Evolutionary conservation across 2,797 vertebrate genomes (phyloP).

Genomic region (Squalus acanthias): DNA sequence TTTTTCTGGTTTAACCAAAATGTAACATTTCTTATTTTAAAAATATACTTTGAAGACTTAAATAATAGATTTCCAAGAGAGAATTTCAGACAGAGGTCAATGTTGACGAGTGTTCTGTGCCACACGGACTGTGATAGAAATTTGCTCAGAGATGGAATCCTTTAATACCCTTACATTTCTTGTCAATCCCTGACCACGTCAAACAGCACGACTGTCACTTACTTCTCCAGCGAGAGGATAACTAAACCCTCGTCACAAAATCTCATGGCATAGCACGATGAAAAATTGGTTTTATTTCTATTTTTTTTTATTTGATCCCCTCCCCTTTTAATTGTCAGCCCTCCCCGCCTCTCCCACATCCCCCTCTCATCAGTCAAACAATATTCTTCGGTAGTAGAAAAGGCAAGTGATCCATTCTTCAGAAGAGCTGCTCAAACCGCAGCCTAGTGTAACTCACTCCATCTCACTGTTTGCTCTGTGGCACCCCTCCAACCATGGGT

Average conservation of each 20-base stretch:
- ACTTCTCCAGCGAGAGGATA: background rate
- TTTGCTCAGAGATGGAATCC: background rate
- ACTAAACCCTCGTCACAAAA: background rate
- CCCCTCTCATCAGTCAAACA: background rate
- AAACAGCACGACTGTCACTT: background rate
- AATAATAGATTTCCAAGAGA: background rate
- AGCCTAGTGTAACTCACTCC: background rate
- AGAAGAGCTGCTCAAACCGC: background rate
- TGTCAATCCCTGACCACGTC: background rate
- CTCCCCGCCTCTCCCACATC: background rate
- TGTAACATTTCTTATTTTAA: too few relatives aligned
- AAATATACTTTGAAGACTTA: background rate
- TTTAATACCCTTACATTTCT: background rate
- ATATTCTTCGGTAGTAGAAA: background rate
- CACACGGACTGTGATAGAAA: background rate
- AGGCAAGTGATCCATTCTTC: background rate
- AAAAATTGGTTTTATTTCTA: background rate
- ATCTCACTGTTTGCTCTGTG: background rate
- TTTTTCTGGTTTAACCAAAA: background rate
- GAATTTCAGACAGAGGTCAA: background rate
- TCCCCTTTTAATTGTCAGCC: background rate
- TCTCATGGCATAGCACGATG: background rate
- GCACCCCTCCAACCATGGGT: background rate
- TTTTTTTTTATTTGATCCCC: background rate
- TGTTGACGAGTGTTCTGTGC: background rate